Conservation (phyloP, 37 sponge, comb jelly and placozoan species). For the Petrosia ficiformis region DNA sequence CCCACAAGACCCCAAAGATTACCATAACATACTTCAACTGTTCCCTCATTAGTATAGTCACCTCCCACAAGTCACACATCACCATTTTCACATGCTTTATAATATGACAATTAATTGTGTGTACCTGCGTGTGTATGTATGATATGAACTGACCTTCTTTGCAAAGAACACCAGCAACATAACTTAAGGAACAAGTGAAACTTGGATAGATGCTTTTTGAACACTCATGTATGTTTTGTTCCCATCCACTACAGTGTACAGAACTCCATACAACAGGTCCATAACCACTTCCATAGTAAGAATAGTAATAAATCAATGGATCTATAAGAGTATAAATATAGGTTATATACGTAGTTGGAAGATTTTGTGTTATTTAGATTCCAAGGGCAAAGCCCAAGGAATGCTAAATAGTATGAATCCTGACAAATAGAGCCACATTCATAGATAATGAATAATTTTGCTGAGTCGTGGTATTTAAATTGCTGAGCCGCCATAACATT, state of each 20-base stretch:
- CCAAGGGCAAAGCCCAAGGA: too few species aligned
- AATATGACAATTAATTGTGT: not conserved
- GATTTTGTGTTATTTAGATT: too few species aligned
- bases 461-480: too few species aligned
- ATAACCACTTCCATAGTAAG: not conserved
- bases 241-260: not conserved
- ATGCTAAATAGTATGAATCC: too few species aligned
- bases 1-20: constrained; percentile 37
- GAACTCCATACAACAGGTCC: not conserved
- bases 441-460: too few species aligned
- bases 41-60: not conserved
- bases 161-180: not conserved
- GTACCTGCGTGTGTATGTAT: too few species aligned
- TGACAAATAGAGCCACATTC: too few species aligned
- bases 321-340: not conserved
- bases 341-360: not conserved
- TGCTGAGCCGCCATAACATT: too few species aligned
- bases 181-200: not conserved
- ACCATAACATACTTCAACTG: constrained; percentile 48
- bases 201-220: not conserved
- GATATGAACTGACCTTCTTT: not conserved
- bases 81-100: constrained; percentile 14
- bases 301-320: not conserved
- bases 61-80: constrained; percentile 33
- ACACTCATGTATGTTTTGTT: not conserved